Base-by-base conservation (phyloP, 2,888 invertebrate species). In the Hirtodrosophila cameraria region DNA sequence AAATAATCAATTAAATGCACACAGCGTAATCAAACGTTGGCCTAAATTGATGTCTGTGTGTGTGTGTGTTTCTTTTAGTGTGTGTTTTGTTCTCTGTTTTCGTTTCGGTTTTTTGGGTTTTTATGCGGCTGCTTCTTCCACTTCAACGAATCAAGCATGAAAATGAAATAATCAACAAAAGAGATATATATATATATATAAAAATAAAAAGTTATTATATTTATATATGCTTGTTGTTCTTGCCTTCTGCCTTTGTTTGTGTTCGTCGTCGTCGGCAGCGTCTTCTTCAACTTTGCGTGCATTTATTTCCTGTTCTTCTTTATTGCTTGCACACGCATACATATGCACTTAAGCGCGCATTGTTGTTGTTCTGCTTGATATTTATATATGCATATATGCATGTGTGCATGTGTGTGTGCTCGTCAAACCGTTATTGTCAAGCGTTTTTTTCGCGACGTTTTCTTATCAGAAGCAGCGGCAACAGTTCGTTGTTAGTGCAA, bases 1-100 rank as follows among this genome's bases (percentile, higher is more conserved):
- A 69, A 58, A 66, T 65, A 75, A 68, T 66, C 75, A 74, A 74
- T 72, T 72, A 61, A 72, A 64, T 68, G 68, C 67, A 59, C 38
- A 50, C 27, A 48, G 46, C 28, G 31, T 55, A 53, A 55, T 64
- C 43, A 59, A 69, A 23, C 28, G 45, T 41, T 69, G 67, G 58
- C 59, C 72, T 53, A 65, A n/a, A 64, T 64, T 72, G 55, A 45
- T 46, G 52, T 55, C 46, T 23, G 23, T 23, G 23, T 23, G 23
- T 23, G 23, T 23, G 23, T n/a, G 16, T 20, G 42, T 39, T 30
- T 31, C 12, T 27, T 58, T 53, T 45, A 28, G 35, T 61, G 31
- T 43, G 31, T 18, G 49, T 48, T 28, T 33, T 23, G n/a, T n/a
- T n/a, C 42, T 42, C 39, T 39, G 25, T 43, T 70, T 61, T 71